phyloP scores from a whole-genome alignment of 1,140 invertebrate genomes.

The Bilobella aurantiaca region DNA sequence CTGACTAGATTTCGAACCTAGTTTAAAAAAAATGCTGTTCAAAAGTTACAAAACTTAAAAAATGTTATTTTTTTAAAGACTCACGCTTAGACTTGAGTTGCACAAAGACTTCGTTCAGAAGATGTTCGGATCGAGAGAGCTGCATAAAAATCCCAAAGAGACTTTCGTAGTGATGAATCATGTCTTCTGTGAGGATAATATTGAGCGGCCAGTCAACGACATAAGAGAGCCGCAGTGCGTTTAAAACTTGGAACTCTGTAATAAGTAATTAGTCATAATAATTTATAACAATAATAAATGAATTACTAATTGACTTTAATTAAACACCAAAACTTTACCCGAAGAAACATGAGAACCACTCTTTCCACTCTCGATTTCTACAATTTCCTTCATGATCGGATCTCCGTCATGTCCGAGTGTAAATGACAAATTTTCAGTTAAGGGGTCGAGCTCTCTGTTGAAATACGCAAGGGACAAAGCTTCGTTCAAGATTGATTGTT shows the following conservation, averaged over 20 bases:
- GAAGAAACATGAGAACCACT: not conserved
- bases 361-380: not conserved
- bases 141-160: slow-evolving; percentile 24
- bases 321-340: too few species aligned
- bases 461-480: slow-evolving; percentile 3
- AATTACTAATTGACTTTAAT: too few species aligned
- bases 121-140: slow-evolving; percentile 23
- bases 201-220: slow-evolving; percentile 30
- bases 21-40: not conserved
- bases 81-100: slow-evolving; percentile 26
- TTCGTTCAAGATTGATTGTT: not conserved
- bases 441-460: not conserved
- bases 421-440: not conserved
- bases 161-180: slow-evolving; percentile 21
- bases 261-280: too few species aligned
- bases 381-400: not conserved
- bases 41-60: too few species aligned
- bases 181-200: slow-evolving; percentile 30
- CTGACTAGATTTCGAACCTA: slow-evolving; percentile 18
- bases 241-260: slow-evolving; percentile 23
- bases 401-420: not conserved
- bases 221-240: slow-evolving; percentile 19
- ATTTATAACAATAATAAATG: too few species aligned
- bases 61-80: not conserved
- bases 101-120: slow-evolving; percentile 16